A percentile compares a stretch with the other conserved stretches of the same genome.
These are phyloP conservation scores for Aphidius ervi DNA, from an alignment of 1,140 invertebrate species.

Conservation along the genomic window DNA sequence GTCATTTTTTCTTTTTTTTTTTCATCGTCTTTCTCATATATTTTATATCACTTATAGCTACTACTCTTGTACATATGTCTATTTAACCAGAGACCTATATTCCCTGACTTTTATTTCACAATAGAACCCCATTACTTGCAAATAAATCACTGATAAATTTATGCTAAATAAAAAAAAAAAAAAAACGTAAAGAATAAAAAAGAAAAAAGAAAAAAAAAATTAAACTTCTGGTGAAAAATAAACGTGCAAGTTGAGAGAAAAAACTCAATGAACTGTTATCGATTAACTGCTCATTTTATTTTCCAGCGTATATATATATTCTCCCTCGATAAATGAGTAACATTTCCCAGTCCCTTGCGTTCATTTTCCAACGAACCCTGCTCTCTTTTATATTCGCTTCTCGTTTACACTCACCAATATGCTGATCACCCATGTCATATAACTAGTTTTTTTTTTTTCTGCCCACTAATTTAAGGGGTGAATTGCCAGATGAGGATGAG, in stretches of 20 bases:
- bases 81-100: no score
- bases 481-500: not conserved
- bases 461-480: slow-evolving; percentile 32
- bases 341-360: slow-evolving; percentile 20
- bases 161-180: not conserved
- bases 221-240: not conserved
- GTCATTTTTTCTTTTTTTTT: no score
- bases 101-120: no score
- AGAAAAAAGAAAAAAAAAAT: not conserved
- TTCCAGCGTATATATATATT: slow-evolving; percentile 20
- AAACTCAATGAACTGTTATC: slow-evolving; percentile 50
- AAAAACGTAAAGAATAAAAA: not conserved
- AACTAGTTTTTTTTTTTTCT: slow-evolving; percentile 20
- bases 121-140: no score
- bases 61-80: no score
- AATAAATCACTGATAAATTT: not conserved
- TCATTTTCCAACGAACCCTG: slow-evolving; percentile 8
- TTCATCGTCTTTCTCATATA: no score
- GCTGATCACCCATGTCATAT: not conserved
- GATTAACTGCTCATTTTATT: slow-evolving; percentile 47
- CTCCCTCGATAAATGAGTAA: slow-evolving; percentile 1
- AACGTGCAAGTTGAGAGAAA: slow-evolving; percentile 11
- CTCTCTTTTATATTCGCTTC: slow-evolving; percentile 7
- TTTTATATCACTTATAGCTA: no score
- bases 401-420: slow-evolving; percentile 9